Evolutionary conservation across 2,113 vertebrate genomes (phyloP).

Genomic region (Podarcis muralis): DNA sequence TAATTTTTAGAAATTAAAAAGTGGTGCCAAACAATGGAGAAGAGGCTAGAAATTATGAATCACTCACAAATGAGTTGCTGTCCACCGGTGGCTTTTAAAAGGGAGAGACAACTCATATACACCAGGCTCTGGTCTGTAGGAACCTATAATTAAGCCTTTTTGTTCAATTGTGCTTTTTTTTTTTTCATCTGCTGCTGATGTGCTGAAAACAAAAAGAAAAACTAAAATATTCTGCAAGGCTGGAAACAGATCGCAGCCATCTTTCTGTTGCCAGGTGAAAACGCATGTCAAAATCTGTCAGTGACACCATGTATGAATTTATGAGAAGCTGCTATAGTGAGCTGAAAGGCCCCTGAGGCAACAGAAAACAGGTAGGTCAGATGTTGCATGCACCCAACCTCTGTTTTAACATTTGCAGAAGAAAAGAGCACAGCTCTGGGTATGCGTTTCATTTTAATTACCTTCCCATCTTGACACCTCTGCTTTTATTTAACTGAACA

Average conservation of each 20-base stretch:
- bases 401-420: conserved; percentile 40
- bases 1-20: conserved; percentile 67
- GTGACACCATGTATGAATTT: conserved; percentile 70
- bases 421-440: conserved; percentile 35
- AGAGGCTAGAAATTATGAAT: conserved; percentile 68
- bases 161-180: conserved; percentile 29
- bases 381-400: conserved; percentile 55
- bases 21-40: conserved; percentile 65
- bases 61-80: conserved; percentile 69
- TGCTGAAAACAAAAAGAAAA: conserved; percentile 71
- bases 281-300: conserved; percentile 70
- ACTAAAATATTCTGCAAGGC: conserved; percentile 62
- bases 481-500: conserved; percentile 48
- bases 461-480: conserved; percentile 23
- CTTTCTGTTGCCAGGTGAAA: conserved; percentile 72
- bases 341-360: conserved; percentile 76
- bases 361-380: conserved; percentile 80
- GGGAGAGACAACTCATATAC: conserved; percentile 51
- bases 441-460: conserved; percentile 25
- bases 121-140: conserved; percentile 58
- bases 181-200: conserved; percentile 68
- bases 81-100: conserved; percentile 63
- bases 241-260: conserved; percentile 74
- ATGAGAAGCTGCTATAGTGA: conserved; percentile 71
- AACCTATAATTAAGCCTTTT: conserved; percentile 69